These are phyloP conservation scores for Sylvilagus bachmani DNA, from an alignment of 2,113 vertebrate species.

Conservation along the genomic window DNA sequence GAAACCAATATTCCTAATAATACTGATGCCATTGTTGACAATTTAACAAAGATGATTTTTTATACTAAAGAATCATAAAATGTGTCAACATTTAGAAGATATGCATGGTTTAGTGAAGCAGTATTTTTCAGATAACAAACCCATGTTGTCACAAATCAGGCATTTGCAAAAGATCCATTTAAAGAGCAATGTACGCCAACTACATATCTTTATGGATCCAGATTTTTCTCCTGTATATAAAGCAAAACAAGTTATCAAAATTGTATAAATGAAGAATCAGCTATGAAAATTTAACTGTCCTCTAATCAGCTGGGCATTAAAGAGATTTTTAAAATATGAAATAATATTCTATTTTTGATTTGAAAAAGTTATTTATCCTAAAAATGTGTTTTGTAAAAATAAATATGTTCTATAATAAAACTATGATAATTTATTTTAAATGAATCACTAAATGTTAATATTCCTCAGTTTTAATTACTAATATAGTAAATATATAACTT, in stretches of 20 bases:
- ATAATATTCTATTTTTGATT: not conserved
- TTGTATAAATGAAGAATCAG: not conserved
- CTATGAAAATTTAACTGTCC: not conserved
- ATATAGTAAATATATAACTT: not conserved
- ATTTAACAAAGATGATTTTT: slow-evolving; percentile 39
- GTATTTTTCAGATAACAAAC: not conserved
- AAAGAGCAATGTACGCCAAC: not conserved
- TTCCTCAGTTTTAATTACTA: not conserved
- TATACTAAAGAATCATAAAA: not conserved
- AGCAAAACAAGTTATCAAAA: not conserved
- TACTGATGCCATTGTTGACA: not conserved
- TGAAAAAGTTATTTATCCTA: not conserved
- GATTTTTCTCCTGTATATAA: slow-evolving; percentile 33
- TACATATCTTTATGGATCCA: not conserved
- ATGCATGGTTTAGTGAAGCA: not conserved
- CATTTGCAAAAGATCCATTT: not conserved
- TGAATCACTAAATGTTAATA: not conserved
- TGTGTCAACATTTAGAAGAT: not conserved
- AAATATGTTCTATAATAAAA: not conserved
- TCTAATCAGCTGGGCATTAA: not conserved
- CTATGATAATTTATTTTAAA: not conserved
- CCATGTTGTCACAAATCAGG: not conserved
- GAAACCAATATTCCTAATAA: slow-evolving; percentile 33
- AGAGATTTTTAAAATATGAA: not conserved
- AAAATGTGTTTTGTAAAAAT: not conserved